Evolutionary conservation across 2,113 vertebrate genomes (phyloP).

Genomic region (Ramphastos sulfuratus): DNA sequence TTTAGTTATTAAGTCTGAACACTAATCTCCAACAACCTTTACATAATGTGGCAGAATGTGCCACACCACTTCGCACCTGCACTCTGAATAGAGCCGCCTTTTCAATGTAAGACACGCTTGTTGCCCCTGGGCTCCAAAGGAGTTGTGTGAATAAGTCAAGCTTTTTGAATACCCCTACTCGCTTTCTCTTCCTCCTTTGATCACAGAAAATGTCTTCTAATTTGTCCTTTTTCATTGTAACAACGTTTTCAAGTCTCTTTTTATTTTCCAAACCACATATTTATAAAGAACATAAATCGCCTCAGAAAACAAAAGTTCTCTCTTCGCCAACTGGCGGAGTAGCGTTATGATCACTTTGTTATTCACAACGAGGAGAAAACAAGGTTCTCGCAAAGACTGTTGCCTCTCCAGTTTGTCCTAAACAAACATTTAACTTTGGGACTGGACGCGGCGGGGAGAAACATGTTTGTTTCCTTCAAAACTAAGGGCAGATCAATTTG

Average conservation of each 20-base stretch:
- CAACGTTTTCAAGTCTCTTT: slow-evolving; percentile 83
- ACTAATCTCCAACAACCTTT: slow-evolving; percentile 95
- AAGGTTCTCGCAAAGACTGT: slow-evolving; percentile 46
- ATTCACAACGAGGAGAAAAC: slow-evolving; percentile 42
- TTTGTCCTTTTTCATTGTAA: slow-evolving; percentile 90
- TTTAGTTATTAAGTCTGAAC: slow-evolving; percentile 90
- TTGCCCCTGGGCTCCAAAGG: slow-evolving; percentile 93
- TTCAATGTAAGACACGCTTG: slow-evolving; percentile 96
- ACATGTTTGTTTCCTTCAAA: background rate
- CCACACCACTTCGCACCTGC: slow-evolving; percentile 97
- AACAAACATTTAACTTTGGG: slow-evolving; percentile 38
- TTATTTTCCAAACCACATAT: slow-evolving; percentile 81
- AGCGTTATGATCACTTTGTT: slow-evolving; percentile 57
- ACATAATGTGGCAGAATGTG: slow-evolving; percentile 92
- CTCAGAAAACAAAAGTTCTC: slow-evolving; percentile 72
- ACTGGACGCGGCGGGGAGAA: background rate
- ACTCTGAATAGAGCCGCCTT: slow-evolving; percentile 93
- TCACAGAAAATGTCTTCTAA: slow-evolving; percentile 88
- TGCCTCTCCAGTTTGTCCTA: slow-evolving; percentile 50
- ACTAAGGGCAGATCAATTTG: background rate
- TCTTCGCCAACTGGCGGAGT: slow-evolving; percentile 61
- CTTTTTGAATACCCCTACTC: slow-evolving; percentile 86
- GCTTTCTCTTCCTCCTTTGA: slow-evolving; percentile 90
- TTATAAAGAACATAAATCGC: slow-evolving; percentile 81
- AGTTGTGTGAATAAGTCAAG: slow-evolving; percentile 91